Evolutionary conservation across 1,140 invertebrate species (phyloP), one percentile per base, ranked within the genome.

Genomic region (Mesaphorura yosii): DNA sequence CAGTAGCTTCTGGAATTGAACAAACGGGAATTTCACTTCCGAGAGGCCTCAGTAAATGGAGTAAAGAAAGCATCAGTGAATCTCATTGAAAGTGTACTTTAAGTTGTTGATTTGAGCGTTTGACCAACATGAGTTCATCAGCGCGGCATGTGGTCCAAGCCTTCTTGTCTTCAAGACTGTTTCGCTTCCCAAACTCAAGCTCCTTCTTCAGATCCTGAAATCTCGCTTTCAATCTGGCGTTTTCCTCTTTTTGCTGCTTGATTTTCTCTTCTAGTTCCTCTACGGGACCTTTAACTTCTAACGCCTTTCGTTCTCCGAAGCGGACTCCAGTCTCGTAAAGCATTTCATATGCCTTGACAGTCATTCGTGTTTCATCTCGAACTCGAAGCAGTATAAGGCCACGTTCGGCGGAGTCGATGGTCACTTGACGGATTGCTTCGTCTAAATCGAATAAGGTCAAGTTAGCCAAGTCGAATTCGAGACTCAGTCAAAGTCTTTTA

Each of bases 231-330:
- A 46, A 7, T 46, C 25, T 7, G 25, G 25, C 29, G 15, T 20
- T 10, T 46, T 26, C 20, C 25, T 26, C 14, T 10, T 19, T 5
- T 27, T 5, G 4, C 10, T 7, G 7, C 29, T 27, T 4, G 29
- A 23, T 46, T 46, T 46, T 4, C 44, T 6, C 12, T 26, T 7
- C 5, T 10, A 20, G 7, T 27, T 23, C 7, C 17, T 23, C 10
- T 46, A 28, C 7, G 23, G 14, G n/a, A 19, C 40, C 40, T 12
- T 14, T 62, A 2, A 77, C 76, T 66, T 80, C n/a, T n/a, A n/a
- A n/a, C n/a, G 80, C 29, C 78, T 68, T 64, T 80, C 74, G 23
- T 78, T 78, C 66, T 78, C 80, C 2, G 76, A 76, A 41, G 80
- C 73, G 57, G 76, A 75, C 56, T 74, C 76, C n/a, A n/a, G n/a